Evolutionary conservation across 2,888 invertebrate species (phyloP).

Genomic region (Oscheius sp.): DNA sequence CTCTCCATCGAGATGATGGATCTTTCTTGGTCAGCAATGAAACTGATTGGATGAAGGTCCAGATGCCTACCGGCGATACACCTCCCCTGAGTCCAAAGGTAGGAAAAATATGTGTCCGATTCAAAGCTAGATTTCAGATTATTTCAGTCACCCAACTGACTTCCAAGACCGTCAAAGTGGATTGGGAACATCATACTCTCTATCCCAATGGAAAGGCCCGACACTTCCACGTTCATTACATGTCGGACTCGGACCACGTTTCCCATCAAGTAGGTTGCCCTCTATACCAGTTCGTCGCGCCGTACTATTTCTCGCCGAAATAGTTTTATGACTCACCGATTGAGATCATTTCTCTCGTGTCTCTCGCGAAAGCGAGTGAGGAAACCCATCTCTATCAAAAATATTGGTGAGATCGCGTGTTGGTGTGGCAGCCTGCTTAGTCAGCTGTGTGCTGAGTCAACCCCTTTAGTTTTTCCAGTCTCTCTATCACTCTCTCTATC

Average conservation of each 20-base stretch:
- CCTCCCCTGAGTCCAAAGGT: constrained; percentile 49
- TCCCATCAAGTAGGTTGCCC: constrained; percentile 24
- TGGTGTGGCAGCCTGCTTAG: constrained; percentile 13
- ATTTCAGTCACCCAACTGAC: constrained; percentile 44
- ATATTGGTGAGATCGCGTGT: background rate
- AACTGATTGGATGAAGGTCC: constrained; percentile 51
- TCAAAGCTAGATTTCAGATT: constrained; percentile 47
- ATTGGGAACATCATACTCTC: constrained; percentile 52
- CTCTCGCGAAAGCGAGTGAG: background rate
- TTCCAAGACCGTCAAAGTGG: constrained; percentile 47
- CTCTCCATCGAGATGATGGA: constrained; percentile 47
- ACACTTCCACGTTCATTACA: constrained; percentile 50
- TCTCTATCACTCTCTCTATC: background rate
- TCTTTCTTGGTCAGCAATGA: constrained; percentile 41
- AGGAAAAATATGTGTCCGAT: background rate
- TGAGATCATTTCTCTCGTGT: no score
- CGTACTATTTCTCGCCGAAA: no score
- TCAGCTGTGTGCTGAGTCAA: constrained; percentile 32
- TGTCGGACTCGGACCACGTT: constrained; percentile 16
- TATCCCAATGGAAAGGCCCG: constrained; percentile 49
- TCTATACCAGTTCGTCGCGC: no score
- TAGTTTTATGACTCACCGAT: no score
- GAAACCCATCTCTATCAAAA: background rate
- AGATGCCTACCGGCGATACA: constrained; percentile 45
- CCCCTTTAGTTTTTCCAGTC: constrained; percentile 9